These are phyloP conservation scores for Itoplectis maculator DNA, from an alignment of 2,888 invertebrate species.

Conservation along the genomic window DNA sequence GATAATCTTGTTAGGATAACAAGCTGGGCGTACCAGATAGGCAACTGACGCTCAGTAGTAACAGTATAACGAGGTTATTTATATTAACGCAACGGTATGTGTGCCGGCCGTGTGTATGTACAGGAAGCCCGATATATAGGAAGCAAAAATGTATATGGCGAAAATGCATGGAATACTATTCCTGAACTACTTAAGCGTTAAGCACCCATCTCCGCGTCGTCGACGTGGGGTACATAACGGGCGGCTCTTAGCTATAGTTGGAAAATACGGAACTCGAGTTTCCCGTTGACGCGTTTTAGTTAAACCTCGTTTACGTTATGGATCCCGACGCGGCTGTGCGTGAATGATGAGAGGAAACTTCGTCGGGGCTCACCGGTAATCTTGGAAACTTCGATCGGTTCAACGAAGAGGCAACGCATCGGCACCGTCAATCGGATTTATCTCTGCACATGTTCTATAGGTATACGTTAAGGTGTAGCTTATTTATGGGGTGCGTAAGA, in stretches of 20 bases:
- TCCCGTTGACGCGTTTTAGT: conserved; percentile 38
- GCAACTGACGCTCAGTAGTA: not conserved
- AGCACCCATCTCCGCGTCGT: conserved; percentile 29
- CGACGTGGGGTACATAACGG: not conserved
- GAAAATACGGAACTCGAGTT: conserved; percentile 15
- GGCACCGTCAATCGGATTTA: conserved; percentile 7
- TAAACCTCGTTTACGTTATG: conserved; percentile 21
- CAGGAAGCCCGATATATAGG: not conserved
- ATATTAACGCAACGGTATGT: not conserved
- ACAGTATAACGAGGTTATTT: conserved; percentile 1
- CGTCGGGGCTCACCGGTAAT: conserved; percentile 12
- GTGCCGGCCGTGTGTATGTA: not conserved
- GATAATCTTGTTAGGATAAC: conserved; percentile 26
- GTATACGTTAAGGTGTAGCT: not conserved
- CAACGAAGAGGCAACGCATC: conserved; percentile 24
- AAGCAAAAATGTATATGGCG: conserved; percentile 4
- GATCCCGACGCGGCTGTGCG: conserved; percentile 5
- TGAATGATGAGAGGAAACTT: conserved; percentile 23
- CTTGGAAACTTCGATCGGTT: conserved; percentile 46
- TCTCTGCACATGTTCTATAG: not conserved
- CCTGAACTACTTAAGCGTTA: conserved; percentile 39
- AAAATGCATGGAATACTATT: conserved; percentile 35
- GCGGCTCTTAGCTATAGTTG: not conserved
- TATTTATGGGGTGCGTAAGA: not conserved
- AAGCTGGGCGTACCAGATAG: not conserved